These are phyloP conservation scores for Hemithea aestivaria DNA, from an alignment of 2,888 invertebrate genomes.

Conservation along the genomic window DNA sequence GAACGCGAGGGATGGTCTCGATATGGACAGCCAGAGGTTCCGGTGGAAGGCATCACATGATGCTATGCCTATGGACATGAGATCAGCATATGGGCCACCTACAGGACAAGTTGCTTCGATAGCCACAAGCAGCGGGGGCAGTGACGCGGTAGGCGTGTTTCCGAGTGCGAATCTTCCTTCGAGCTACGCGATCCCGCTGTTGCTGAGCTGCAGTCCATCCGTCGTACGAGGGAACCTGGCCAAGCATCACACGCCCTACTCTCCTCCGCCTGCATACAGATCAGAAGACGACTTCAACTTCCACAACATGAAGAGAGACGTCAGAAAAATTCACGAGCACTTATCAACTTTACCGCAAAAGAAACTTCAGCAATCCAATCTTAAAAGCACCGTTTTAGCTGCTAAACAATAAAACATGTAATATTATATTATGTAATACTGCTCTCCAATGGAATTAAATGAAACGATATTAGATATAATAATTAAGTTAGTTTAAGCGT, in stretches of 20 bases:
- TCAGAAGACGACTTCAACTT: slow-evolving; percentile 49
- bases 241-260: slow-evolving; percentile 44
- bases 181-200: slow-evolving; percentile 60
- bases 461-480: no score
- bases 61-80: slow-evolving; percentile 6
- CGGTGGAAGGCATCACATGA: slow-evolving; percentile 48
- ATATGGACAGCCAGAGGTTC: slow-evolving; percentile 32
- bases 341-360: slow-evolving; percentile 22
- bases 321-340: slow-evolving; percentile 34
- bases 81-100: slow-evolving; percentile 38
- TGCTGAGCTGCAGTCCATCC: slow-evolving; percentile 66
- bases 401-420: slow-evolving; percentile 23
- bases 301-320: slow-evolving; percentile 58
- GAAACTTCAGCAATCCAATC: slow-evolving; percentile 24
- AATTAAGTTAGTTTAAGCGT: slow-evolving; percentile 10
- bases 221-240: slow-evolving; percentile 60
- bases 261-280: slow-evolving; percentile 51
- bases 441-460: not conserved
- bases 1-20: slow-evolving; percentile 42
- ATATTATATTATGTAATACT: not conserved
- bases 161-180: slow-evolving; percentile 47
- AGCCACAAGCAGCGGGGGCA: slow-evolving; percentile 19
- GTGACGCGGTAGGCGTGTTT: slow-evolving; percentile 56
- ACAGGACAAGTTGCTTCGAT: slow-evolving; percentile 22
- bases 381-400: slow-evolving; percentile 27